Conservation (phyloP, 2,113 vertebrate species). For the Python bivittatus region DNA sequence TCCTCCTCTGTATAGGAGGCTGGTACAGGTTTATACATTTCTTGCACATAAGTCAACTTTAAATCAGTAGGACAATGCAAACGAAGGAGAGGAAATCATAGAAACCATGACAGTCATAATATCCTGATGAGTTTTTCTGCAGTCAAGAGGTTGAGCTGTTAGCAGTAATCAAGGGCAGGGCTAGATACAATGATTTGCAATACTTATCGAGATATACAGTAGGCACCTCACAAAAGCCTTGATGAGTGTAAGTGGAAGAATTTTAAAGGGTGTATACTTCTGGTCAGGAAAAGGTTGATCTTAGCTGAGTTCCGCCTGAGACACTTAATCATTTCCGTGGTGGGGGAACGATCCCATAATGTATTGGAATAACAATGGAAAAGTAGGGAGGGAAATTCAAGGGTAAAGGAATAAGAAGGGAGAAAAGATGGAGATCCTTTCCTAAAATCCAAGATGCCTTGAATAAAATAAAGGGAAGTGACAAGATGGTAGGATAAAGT, state of each 20-base stretch:
- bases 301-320: background rate
- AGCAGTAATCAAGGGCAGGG: background rate
- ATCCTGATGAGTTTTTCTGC: background rate
- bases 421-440: background rate
- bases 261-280: background rate
- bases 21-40: background rate
- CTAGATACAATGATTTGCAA: background rate
- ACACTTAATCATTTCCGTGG: background rate
- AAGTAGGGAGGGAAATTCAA: background rate
- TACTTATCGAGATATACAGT: background rate
- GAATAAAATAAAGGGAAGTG: background rate
- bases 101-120: background rate
- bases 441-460: background rate
- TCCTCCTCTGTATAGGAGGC: background rate
- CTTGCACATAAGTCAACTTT: background rate
- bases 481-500: too few relatives aligned
- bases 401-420: background rate
- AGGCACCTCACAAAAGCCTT: background rate
- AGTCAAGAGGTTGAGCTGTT: background rate
- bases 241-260: background rate
- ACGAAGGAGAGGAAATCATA: background rate
- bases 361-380: background rate
- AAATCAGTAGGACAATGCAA: background rate
- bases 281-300: background rate
- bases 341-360: background rate